Base-by-base conservation (phyloP, 92 coral and sea anemone species). In the Epizoanthus illoricatus region DNA sequence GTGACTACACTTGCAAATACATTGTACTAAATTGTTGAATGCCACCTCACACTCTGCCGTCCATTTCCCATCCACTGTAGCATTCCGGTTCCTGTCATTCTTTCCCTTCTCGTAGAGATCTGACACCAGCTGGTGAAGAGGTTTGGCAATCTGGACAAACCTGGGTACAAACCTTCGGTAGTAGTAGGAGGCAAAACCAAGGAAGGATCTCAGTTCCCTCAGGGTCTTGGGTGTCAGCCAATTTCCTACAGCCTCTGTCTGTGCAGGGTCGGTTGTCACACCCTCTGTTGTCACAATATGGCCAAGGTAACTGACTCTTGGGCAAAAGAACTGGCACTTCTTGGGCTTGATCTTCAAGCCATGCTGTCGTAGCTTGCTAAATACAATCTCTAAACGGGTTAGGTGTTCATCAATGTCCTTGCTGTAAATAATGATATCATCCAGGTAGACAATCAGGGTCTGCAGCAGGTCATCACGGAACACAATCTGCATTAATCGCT, bases 261-360 rank as follows among this genome's bases (percentile, higher is more conserved):
- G 84, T 8, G 69, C 58, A 1, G 91, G 91, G 36, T 88, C 88
- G 5, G 85, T 84, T 5, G 88, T 54, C 21, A 88, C 87, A 0
- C 91, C 88, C 0, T 84, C 87, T 20, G 87, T 74, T 24, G 91
- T 70, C 28, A 83, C 90, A n/a, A 83, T 73, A 43, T 87, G 87
- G 23, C 90, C 84, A 20, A 87, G 87, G 87, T 75, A 87, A 8
- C 80, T 87, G 7, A 81, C 90, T 10, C 41, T 67, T 4, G 71
- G 36, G 49, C 73, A 65, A 74, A 87, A 75, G 73, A 83, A 74
- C 69, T 82, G 87, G 7, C 90, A 87, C 59, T 83, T 87, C 60
- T 75, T 33, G 0, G 86, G 84, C 41, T 89, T 85, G 4, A 85
- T 49, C 81, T 89, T 89, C 41, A 89, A 71, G 0, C 85, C 83